Evolutionary conservation across 2,113 vertebrate genomes (phyloP).

Genomic region (Ceratotherium simum): DNA sequence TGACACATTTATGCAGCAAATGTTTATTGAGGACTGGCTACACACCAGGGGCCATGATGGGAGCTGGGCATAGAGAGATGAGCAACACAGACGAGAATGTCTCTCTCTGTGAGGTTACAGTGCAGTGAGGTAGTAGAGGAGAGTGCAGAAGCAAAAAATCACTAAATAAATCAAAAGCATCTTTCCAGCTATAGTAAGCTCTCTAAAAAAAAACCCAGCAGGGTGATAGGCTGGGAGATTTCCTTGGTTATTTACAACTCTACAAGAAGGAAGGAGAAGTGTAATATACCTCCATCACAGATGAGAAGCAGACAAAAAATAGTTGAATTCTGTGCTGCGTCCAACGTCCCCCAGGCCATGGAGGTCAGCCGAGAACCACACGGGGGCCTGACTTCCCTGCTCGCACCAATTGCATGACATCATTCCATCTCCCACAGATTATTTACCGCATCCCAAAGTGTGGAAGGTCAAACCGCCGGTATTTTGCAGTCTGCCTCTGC

Average conservation of each 20-base stretch:
- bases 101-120: background rate
- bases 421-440: background rate
- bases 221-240: background rate
- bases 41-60: background rate
- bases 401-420: background rate
- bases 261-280: background rate
- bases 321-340: background rate
- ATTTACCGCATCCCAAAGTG: constrained; percentile 25
- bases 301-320: background rate
- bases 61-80: background rate
- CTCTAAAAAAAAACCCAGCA: background rate
- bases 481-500: constrained; percentile 60
- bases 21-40: background rate
- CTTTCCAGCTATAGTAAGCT: background rate
- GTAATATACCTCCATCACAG: background rate
- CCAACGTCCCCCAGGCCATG: background rate
- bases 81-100: background rate
- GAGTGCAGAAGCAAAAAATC: background rate
- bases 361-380: background rate
- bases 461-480: constrained; percentile 52
- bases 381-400: background rate
- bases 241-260: background rate
- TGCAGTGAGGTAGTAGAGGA: background rate
- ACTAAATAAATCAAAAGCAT: background rate
- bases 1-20: background rate